Base-by-base conservation (phyloP, 2,797 vertebrate genomes). In the Sphaeramia orbicularis region DNA sequence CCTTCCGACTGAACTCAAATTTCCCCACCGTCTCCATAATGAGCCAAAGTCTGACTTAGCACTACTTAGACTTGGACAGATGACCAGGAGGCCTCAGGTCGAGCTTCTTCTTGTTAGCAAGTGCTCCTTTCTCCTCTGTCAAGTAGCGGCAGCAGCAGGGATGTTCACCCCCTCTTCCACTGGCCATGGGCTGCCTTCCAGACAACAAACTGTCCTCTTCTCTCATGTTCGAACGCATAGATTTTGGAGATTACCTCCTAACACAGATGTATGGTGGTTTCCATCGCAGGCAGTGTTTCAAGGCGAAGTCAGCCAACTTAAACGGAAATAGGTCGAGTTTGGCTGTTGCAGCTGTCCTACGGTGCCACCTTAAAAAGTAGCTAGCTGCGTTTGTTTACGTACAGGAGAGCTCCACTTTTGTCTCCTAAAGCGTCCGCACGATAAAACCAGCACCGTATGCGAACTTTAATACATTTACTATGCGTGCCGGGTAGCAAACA, bases 1-100 rank as follows among this genome's bases (percentile, higher is more conserved):
- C 97, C 89, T 99, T 99, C 75, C 97, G 94, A 77, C 96, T 98
- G 92, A 99, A 99, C 94, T 99, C 98, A 86, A 98, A 99, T 89
- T 94, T 96, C 49, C 98, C 98, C 77, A 99, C 96, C 7, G 94
- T 94, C 94, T 99, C 97, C 95, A 97, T 96, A 0, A 63, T 55
- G 44, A 19, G 24, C 18, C 38, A 9, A 57, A 45, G 56, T 67
- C 7, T 11, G 60, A 2, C 40, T 63, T 60, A 21, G 4, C 16
- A 4, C 78, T 78, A 90, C 78, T 86, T 52, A 8, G 59, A 71
- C 52, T 62, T 36, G 77, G 68, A 63, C 38, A 61, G 10, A 27
- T 32, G 70, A 55, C 48, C 65, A 68, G 71, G 83, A 75, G 65
- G 75, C 84, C 85, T 89, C 76, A 57, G 84, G 60, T 83, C 79